These are phyloP conservation scores for Pollachius pollachius DNA, from an alignment of 2,113 vertebrate genomes.

Conservation along the genomic window DNA sequence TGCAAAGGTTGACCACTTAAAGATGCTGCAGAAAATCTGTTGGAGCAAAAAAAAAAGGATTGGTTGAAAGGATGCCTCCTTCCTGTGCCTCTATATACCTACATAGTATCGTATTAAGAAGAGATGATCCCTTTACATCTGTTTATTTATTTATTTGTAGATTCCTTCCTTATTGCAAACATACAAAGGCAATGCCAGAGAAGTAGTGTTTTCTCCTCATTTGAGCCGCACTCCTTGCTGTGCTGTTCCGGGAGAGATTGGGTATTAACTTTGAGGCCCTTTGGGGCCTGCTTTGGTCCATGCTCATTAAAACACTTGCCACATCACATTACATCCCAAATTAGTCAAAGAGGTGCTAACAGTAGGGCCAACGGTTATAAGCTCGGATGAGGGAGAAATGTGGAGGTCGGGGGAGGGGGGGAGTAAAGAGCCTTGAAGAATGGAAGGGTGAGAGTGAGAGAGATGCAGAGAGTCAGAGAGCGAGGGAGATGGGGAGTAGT, in stretches of 20 bases:
- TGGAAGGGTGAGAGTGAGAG: constrained; percentile 2
- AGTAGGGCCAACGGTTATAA: constrained; percentile 10
- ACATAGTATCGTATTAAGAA: too few relatives aligned
- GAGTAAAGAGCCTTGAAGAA: neutral
- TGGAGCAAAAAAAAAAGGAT: too few relatives aligned
- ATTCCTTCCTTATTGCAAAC: neutral
- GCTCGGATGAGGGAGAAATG: constrained; percentile 7
- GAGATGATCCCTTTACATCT: too few relatives aligned
- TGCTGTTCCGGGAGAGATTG: constrained; percentile 33
- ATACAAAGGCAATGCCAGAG: constrained; percentile 14
- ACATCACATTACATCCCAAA: constrained; percentile 54
- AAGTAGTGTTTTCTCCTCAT: constrained; percentile 20
- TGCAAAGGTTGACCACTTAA: too few relatives aligned
- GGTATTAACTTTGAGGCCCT: constrained; percentile 24
- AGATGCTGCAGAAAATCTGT: too few relatives aligned
- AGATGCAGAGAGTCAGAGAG: constrained; percentile 6
- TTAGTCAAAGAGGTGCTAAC: constrained; percentile 41
- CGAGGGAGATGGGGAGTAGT: constrained; percentile 7
- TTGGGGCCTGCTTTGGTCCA: constrained; percentile 14
- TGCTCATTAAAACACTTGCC: constrained; percentile 57
- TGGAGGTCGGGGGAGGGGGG: constrained; percentile 58
- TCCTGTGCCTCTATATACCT: too few relatives aligned
- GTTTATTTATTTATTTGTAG: neutral
- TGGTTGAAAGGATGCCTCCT: too few relatives aligned
- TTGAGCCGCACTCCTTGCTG: constrained; percentile 19